Evolutionary conservation across 2,797 vertebrate genomes (phyloP).

Genomic region (Arnoldichthys spilopterus): DNA sequence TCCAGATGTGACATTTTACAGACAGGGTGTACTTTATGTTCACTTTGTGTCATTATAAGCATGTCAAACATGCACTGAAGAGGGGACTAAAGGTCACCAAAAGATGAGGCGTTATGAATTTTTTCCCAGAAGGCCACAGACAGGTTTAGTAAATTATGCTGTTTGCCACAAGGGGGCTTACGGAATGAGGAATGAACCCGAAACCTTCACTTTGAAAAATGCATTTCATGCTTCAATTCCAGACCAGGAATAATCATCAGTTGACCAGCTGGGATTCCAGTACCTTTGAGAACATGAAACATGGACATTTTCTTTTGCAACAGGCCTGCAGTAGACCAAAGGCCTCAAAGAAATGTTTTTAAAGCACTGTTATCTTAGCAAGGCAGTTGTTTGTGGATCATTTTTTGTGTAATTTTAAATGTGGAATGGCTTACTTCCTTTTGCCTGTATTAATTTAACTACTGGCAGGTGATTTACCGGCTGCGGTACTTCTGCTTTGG

Average conservation of each 20-base stretch:
- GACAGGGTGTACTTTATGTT: not conserved
- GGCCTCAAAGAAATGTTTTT: not conserved
- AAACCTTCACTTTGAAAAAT: not conserved
- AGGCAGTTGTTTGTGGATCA: not conserved
- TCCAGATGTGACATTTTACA: conserved; percentile 6
- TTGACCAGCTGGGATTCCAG: not conserved
- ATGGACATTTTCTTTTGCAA: not conserved
- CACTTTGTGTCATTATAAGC: conserved; percentile 3
- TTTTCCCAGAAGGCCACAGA: not conserved
- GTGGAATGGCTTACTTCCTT: not conserved
- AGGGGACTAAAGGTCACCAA: conserved; percentile 7
- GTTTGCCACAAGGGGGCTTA: conserved; percentile 14
- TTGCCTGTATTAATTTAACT: not conserved
- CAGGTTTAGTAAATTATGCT: not conserved
- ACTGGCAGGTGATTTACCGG: too few relatives aligned
- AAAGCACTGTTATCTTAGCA: not conserved
- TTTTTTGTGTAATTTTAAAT: not conserved
- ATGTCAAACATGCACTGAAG: not conserved
- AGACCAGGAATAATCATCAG: conserved; percentile 25
- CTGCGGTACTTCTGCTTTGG: too few relatives aligned
- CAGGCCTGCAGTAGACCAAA: not conserved
- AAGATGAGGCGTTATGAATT: conserved; percentile 2
- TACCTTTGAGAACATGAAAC: not conserved
- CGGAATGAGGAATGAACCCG: not conserved
- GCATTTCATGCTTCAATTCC: not conserved